Evolutionary conservation across 1,140 invertebrate species (phyloP).

Genomic region (Lordiphosa clarofinis): DNA sequence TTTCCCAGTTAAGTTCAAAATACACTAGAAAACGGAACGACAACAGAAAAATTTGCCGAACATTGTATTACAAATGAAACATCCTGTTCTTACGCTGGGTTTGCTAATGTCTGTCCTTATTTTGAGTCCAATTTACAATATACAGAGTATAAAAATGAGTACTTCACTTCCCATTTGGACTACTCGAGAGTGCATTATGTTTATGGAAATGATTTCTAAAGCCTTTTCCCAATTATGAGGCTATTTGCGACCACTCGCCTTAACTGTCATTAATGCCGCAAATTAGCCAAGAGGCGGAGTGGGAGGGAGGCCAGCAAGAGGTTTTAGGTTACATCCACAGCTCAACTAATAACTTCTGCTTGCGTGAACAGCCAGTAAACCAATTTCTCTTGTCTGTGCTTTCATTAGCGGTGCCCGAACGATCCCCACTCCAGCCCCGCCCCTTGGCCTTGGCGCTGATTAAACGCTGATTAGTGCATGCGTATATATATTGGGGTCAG

Average conservation of each 20-base stretch:
- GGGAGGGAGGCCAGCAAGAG: not conserved
- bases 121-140: too few relatives aligned
- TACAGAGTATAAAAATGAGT: too few relatives aligned
- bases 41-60: too few relatives aligned
- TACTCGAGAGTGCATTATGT: constrained; percentile 27
- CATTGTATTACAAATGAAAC: too few relatives aligned
- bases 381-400: constrained; percentile 50
- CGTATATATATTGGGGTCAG: constrained; percentile 2
- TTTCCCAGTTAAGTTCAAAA: too few relatives aligned
- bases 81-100: too few relatives aligned
- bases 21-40: too few relatives aligned
- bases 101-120: too few relatives aligned
- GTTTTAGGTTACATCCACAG: constrained; percentile 17
- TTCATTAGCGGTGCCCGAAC: constrained; percentile 66
- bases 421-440: constrained; percentile 20
- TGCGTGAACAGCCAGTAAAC: constrained; percentile 58
- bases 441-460: constrained; percentile 12
- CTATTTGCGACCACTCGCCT: constrained; percentile 31
- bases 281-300: constrained; percentile 43
- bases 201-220: constrained; percentile 23
- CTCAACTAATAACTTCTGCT: constrained; percentile 67
- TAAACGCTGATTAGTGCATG: constrained; percentile 43
- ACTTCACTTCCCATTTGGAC: not conserved
- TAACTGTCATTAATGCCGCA: constrained; percentile 61
- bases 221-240: constrained; percentile 58